Percentiles rank a stretch among this genome's conserved stretches.
Conservation (phyloP, 2,797 vertebrate species). For the Periparus ater region DNA sequence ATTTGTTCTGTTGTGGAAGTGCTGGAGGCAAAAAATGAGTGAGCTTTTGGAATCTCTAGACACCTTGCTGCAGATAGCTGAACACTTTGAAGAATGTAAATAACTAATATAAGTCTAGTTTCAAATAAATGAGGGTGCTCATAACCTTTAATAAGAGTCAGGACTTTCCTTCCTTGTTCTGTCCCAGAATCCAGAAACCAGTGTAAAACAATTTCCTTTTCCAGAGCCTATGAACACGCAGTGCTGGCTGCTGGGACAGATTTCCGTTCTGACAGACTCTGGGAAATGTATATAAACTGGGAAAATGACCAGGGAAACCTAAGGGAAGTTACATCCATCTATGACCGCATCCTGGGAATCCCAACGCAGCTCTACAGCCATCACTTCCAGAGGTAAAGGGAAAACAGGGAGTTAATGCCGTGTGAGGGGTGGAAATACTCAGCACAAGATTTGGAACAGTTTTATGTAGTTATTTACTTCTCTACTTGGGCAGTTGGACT, state of each 20-base stretch:
- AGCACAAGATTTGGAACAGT: neutral
- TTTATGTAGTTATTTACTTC: accelerated
- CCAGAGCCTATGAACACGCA: constrained; percentile 92
- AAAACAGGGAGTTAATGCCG: neutral
- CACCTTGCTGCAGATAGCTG: neutral
- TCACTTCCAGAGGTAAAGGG: constrained; percentile 92
- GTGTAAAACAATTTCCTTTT: constrained; percentile 47
- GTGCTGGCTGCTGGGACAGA: constrained; percentile 95
- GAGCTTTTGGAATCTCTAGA: neutral
- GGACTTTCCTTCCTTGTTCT: neutral
- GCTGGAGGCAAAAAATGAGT: neutral
- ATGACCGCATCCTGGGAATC: constrained; percentile 93
- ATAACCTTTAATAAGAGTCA: neutral
- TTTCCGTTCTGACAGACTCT: constrained; percentile 95
- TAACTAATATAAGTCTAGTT: neutral
- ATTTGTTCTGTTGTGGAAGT: neutral
- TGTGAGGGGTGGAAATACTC: neutral
- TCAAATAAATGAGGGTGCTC: neutral
- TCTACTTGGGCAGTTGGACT: accelerated
- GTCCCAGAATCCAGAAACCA: neutral
- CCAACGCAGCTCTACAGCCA: constrained; percentile 95
- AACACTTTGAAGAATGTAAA: neutral
- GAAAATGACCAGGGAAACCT: constrained; percentile 91
- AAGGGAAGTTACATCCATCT: constrained; percentile 90
- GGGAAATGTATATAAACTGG: constrained; percentile 96